Conservation (phyloP, 2,888 invertebrate species). For the Andrena hattorfiana region DNA sequence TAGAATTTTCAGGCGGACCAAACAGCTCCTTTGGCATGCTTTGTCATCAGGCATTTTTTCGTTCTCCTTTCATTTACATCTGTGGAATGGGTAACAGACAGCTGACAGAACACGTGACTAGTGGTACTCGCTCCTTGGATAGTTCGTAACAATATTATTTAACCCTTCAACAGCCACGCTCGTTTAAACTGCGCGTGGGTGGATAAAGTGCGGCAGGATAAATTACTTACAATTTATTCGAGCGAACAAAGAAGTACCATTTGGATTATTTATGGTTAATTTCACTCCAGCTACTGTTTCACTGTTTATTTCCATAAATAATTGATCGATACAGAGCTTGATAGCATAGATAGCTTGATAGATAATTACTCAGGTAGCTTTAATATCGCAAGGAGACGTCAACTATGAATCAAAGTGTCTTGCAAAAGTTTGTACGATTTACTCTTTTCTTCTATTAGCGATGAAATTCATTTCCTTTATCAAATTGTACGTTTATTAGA, state of each 20-base stretch:
- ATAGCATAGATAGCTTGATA: too few relatives aligned
- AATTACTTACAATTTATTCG: neutral
- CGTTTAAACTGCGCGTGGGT: constrained; percentile 2
- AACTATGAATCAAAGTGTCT: too few relatives aligned
- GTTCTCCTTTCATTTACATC: constrained; percentile 5
- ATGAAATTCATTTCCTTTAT: too few relatives aligned
- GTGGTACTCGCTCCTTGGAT: too few relatives aligned
- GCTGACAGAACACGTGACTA: constrained; percentile 13
- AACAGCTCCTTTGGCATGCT: neutral
- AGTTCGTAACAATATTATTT: constrained; percentile 19
- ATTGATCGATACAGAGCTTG: neutral
- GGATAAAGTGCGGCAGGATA: neutral
- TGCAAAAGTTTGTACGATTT: too few relatives aligned
- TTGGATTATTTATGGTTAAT: neutral
- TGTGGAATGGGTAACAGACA: constrained; percentile 13
- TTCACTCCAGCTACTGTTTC: neutral
- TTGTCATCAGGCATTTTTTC: constrained; percentile 12
- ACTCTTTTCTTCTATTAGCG: too few relatives aligned
- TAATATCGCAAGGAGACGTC: too few relatives aligned
- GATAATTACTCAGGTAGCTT: too few relatives aligned
- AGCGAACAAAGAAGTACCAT: neutral
- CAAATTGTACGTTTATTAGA: too few relatives aligned
- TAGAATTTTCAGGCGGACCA: neutral
- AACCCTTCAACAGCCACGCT: neutral
- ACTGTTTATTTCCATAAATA: neutral